These are phyloP conservation scores for Daubentonia madagascariensis DNA, from an alignment of 2,113 vertebrate species.

Conservation along the genomic window DNA sequence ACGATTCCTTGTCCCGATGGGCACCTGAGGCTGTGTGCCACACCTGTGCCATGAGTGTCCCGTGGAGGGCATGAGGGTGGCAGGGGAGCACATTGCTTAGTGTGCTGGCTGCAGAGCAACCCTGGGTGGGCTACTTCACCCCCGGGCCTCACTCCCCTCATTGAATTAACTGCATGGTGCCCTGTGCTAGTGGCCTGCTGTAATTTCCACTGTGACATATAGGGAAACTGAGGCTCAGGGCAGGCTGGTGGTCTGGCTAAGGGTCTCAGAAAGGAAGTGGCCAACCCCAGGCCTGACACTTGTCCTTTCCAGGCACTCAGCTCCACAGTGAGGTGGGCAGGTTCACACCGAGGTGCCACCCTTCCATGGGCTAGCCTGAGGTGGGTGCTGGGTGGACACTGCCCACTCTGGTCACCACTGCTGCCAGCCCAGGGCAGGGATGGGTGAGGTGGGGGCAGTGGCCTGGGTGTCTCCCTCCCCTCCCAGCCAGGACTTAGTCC, in stretches of 20 bases:
- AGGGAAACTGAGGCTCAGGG: background rate
- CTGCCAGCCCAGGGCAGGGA: background rate
- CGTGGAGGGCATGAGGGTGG: background rate
- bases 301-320: background rate
- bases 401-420: too few species aligned
- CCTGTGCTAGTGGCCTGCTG: background rate
- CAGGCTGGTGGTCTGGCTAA: background rate
- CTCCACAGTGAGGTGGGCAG: background rate
- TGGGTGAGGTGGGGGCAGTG: too few species aligned
- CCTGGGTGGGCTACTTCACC: background rate
- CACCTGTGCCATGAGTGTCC: rapidly evolving
- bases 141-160: background rate
- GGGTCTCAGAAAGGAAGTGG: background rate
- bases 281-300: rapidly evolving
- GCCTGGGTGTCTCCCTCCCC: too few species aligned
- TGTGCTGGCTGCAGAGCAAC: rapidly evolving
- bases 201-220: background rate
- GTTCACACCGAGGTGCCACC: background rate
- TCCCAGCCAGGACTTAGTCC: too few species aligned
- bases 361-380: background rate
- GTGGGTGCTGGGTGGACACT: background rate
- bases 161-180: background rate
- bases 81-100: background rate
- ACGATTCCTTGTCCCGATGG: background rate
- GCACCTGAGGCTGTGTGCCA: background rate